phyloP scores from a whole-genome alignment of 2,797 vertebrate genomes.

The Acanthornis magna region DNA sequence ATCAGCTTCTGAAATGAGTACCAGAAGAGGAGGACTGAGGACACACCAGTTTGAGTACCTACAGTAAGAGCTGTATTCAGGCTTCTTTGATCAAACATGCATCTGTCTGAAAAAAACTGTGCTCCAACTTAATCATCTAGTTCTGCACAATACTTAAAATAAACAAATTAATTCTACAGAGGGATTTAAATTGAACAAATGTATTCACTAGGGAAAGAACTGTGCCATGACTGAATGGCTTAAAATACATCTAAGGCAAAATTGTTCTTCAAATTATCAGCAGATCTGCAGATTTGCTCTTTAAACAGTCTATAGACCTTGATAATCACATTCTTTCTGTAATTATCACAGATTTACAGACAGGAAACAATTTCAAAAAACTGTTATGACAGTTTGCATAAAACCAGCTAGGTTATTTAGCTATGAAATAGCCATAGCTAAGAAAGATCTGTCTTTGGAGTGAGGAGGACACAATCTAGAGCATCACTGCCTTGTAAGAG shows the following conservation, averaged over 20 bases:
- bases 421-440: not conserved
- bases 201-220: not conserved
- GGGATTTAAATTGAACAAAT: conserved; percentile 13
- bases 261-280: conserved; percentile 7
- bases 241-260: conserved; percentile 21
- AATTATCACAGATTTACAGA: conserved; percentile 6
- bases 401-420: not conserved
- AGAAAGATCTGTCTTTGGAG: not conserved
- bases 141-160: conserved; percentile 16
- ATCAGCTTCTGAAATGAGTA: not conserved
- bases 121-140: not conserved
- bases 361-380: not conserved
- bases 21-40: not conserved
- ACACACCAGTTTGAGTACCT: not conserved
- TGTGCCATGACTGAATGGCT: not conserved
- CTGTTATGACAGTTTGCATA: not conserved
- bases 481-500: not conserved
- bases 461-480: not conserved
- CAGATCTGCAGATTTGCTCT: conserved; percentile 7
- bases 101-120: not conserved
- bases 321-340: not conserved
- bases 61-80: not conserved
- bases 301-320: not conserved
- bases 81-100: not conserved
- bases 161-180: conserved; percentile 40